Base-by-base conservation (phyloP, 1,140 invertebrate genomes). In the Heterodera carotae region DNA sequence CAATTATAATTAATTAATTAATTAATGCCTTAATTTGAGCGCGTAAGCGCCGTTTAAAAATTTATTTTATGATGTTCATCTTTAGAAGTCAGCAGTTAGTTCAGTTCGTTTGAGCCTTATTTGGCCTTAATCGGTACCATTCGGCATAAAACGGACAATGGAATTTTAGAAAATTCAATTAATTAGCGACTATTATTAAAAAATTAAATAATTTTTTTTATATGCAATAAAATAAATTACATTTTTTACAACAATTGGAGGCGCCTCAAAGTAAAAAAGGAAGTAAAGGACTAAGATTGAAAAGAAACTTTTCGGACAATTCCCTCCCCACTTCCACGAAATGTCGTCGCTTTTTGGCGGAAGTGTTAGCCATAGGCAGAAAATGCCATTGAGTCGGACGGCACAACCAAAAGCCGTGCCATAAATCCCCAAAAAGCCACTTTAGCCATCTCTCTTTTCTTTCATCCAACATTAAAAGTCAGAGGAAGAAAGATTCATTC, bases 211-310 rank as follows among this genome's bases (percentile, higher is more conserved):
- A 22, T 56, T 15, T n/a, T 18, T 22, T 56, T 56, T 22, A 15
- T 56, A 5, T 56, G 12, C 22, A 56, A 56, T 56, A 4, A 5
- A 56, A 5, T 12, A 56, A 56, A 56, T 18, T 5, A 1, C 18
- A 22, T 18, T n/a, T n/a, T n/a, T n/a, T n/a, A n/a, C n/a, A n/a
- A n/a, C n/a, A n/a, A n/a, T n/a, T n/a, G n/a, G n/a, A n/a, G n/a
- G n/a, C 48, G 18, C 15, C 12, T 18, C 39, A 43, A 22, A 15
- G 12, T n/a, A n/a, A n/a, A n/a, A 56, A 56, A 56, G 18, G 48
- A 56, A 56, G 48, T n/a, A 56, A 56, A 56, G 18, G 48, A 56
- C 48, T 56, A 56, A 56, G 48, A 56, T 56, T 56, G 48, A 56
- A 56, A 18, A 22, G 4, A 56, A 15, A 22, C 48, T 53, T 56